phyloP scores from a whole-genome alignment of 2,888 invertebrate genomes.

The Acanthosepion pharaonis region DNA sequence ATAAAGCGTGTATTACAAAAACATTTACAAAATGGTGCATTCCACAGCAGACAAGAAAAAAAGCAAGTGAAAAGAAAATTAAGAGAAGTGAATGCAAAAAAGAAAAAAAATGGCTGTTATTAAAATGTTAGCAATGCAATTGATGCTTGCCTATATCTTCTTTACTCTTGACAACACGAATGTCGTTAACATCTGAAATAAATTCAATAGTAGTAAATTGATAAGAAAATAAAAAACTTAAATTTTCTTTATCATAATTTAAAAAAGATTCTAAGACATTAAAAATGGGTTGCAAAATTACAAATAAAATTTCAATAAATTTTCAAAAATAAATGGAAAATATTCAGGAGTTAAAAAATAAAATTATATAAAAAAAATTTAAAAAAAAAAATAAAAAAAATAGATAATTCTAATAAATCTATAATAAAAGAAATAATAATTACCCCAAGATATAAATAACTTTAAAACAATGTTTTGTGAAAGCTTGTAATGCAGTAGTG shows the following conservation, averaged over 20 bases:
- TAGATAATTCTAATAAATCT: not conserved
- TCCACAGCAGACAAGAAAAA: not conserved
- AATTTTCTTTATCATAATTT: no score
- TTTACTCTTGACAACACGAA: not conserved
- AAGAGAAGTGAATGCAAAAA: not conserved
- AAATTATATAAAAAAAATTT: not conserved
- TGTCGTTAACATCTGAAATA: not conserved
- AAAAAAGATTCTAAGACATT: no score
- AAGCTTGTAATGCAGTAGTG: no score
- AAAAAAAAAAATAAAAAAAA: not conserved
- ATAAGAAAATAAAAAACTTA: no score
- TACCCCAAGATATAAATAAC: no score
- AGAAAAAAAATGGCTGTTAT: not conserved
- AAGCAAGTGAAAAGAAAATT: not conserved
- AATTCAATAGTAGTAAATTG: not conserved
- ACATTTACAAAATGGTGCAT: no score
- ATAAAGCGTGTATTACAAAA: no score
- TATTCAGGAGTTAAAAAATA: not conserved
- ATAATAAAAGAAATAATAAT: no score
- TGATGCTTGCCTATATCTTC: not conserved
- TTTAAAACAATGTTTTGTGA: no score
- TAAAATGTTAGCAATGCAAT: not conserved
- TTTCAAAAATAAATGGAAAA: not conserved
- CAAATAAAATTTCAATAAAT: no score
- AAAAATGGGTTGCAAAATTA: no score